These are phyloP conservation scores for Gymnogyps californianus DNA, from an alignment of 2,113 vertebrate species.

Conservation along the genomic window DNA sequence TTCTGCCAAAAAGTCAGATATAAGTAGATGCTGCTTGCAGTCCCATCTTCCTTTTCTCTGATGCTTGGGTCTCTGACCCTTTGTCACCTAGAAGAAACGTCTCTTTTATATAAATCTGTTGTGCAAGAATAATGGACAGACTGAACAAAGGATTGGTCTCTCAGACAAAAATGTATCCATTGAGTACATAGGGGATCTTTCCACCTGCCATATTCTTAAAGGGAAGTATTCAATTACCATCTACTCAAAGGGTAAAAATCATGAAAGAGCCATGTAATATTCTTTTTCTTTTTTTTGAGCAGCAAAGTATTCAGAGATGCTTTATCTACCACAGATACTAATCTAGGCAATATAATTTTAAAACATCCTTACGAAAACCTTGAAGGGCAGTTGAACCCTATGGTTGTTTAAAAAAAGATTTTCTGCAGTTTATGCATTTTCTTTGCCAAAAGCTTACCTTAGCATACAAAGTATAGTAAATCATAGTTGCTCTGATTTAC, in stretches of 20 bases:
- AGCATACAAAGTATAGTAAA: constrained; percentile 66
- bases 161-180: constrained; percentile 58
- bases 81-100: constrained; percentile 4
- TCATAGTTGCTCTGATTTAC: constrained; percentile 61
- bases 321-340: constrained; percentile 62
- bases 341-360: constrained; percentile 65
- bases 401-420: constrained; percentile 44
- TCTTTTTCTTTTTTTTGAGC: constrained; percentile 31
- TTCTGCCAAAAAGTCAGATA: neutral
- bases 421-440: constrained; percentile 66
- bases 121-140: constrained; percentile 65
- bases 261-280: constrained; percentile 65
- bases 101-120: constrained; percentile 53
- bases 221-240: constrained; percentile 74
- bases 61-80: constrained; percentile 29
- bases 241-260: constrained; percentile 35
- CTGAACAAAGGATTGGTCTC: constrained; percentile 65
- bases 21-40: neutral
- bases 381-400: constrained; percentile 58
- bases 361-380: constrained; percentile 57
- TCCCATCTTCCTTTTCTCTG: neutral
- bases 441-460: constrained; percentile 72
- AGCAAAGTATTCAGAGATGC: constrained; percentile 44
- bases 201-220: constrained; percentile 72
- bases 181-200: constrained; percentile 73